Percentiles rank a stretch among this genome's conserved stretches.
Evolutionary conservation across 1,140 invertebrate genomes (phyloP).

Genomic region (Pemphigus obesinymphae): DNA sequence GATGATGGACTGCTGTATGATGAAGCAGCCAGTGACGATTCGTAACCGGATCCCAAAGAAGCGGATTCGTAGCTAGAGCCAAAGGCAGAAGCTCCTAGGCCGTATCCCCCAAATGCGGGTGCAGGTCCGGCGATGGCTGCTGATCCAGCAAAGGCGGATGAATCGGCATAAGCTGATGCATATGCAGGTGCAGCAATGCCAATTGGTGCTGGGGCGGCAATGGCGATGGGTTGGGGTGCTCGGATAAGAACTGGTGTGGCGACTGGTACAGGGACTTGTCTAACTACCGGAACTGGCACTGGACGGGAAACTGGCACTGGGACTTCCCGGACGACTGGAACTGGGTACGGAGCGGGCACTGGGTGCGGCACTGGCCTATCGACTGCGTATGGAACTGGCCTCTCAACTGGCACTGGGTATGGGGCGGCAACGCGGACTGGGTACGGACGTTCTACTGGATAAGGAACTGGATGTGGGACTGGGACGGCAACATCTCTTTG

Average conservation of each 20-base stretch:
- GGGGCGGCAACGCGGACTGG: constrained; percentile 37
- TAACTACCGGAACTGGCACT: constrained; percentile 37
- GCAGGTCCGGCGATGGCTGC: not conserved
- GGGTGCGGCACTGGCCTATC: constrained; percentile 13
- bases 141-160: too few relatives aligned
- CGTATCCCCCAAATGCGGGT: not conserved
- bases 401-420: constrained; percentile 33
- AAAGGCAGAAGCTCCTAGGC: not conserved
- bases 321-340: constrained; percentile 36
- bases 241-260: not conserved
- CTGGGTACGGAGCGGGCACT: constrained; percentile 7
- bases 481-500: constrained; percentile 34
- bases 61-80: not conserved
- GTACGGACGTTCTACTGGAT: constrained; percentile 37
- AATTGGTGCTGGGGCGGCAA: not conserved
- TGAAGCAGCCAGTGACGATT: not conserved
- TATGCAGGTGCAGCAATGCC: not conserved
- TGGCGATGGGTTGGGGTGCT: constrained; percentile 1
- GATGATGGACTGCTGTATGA: not conserved
- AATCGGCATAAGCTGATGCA: not conserved
- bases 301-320: constrained; percentile 39
- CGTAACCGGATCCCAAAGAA: not conserved
- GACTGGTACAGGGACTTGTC: constrained; percentile 4
- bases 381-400: constrained; percentile 39
- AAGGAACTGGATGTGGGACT: constrained; percentile 41